phyloP scores from a whole-genome alignment of 2,113 vertebrate genomes.

The Oncorhynchus gorbuscha region DNA sequence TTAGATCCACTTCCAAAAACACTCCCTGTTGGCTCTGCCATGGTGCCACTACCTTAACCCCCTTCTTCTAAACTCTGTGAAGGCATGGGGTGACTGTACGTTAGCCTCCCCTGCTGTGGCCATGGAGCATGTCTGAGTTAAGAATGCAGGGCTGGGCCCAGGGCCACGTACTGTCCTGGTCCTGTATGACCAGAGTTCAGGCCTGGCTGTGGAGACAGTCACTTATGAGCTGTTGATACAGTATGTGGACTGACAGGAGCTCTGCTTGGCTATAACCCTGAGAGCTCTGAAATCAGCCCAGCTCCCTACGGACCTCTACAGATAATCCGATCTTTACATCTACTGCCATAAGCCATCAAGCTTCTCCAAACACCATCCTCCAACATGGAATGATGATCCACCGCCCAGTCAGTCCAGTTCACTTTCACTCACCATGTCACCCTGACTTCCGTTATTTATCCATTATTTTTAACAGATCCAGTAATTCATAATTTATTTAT shows the following conservation, averaged over 20 bases:
- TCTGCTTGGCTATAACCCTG: slow-evolving; percentile 33
- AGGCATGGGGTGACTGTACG: not conserved
- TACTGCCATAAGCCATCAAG: not conserved
- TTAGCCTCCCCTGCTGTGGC: not conserved
- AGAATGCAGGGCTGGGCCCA: not conserved
- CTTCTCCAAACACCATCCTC: not conserved
- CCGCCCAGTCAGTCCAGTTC: not conserved
- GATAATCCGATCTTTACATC: slow-evolving; percentile 14
- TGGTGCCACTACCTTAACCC: too few species aligned
- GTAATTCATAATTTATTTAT: slow-evolving; percentile 67
- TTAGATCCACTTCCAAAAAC: not conserved
- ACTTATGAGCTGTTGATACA: slow-evolving; percentile 13
- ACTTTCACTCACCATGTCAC: slow-evolving; percentile 44
- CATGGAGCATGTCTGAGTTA: not conserved
- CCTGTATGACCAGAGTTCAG: not conserved
- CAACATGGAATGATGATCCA: not conserved
- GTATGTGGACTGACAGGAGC: slow-evolving; percentile 14
- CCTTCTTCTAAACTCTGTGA: too few species aligned
- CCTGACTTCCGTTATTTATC: slow-evolving; percentile 39
- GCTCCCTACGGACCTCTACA: slow-evolving; percentile 41
- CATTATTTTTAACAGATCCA: slow-evolving; percentile 33
- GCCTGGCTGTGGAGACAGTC: not conserved
- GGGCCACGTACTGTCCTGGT: slow-evolving; percentile 4
- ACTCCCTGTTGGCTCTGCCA: too few species aligned
- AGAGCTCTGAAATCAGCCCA: slow-evolving; percentile 32